Evolutionary conservation across 2,888 invertebrate genomes (phyloP).

Genomic region (Julus scandinavius): DNA sequence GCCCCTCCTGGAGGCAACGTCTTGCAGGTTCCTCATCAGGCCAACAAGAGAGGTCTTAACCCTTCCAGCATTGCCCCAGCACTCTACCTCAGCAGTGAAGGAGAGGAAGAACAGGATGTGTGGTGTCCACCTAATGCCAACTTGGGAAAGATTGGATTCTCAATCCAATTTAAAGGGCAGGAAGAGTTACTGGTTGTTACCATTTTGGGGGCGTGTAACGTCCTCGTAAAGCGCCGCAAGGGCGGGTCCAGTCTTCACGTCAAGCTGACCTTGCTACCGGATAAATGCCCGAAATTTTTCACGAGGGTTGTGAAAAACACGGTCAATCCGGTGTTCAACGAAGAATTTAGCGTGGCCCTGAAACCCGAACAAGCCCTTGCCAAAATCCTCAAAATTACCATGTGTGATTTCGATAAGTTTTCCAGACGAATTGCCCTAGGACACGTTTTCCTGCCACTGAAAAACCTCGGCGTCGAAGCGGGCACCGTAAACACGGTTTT

Average conservation of each 20-base stretch:
- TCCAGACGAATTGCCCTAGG: conserved; percentile 65
- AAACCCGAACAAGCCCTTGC: conserved; percentile 57
- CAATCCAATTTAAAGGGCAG: conserved; percentile 22
- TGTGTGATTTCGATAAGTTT: conserved; percentile 66
- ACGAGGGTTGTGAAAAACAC: conserved; percentile 55
- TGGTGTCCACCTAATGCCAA: conserved; percentile 27
- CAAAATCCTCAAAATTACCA: conserved; percentile 62
- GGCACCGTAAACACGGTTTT: conserved; percentile 49
- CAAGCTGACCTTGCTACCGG: conserved; percentile 56
- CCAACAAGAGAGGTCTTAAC: neutral
- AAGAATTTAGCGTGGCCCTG: conserved; percentile 54
- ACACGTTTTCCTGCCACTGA: conserved; percentile 64
- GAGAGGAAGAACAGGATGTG: conserved; percentile 48
- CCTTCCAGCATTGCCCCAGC: conserved; percentile 51
- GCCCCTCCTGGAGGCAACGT: conserved; percentile 36
- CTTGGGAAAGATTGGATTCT: conserved; percentile 54
- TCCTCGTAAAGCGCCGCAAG: conserved; percentile 55
- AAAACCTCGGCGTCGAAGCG: conserved; percentile 60
- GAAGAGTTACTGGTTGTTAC: conserved; percentile 13
- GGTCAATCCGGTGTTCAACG: conserved; percentile 55
- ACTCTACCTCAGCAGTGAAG: conserved; percentile 54
- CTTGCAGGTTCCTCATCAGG: conserved; percentile 42
- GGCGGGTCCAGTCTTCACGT: conserved; percentile 54
- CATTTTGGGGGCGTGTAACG: conserved; percentile 55
- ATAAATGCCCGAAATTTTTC: conserved; percentile 55